phyloP scores from a whole-genome alignment of 2,797 vertebrate species.

The Novumbra hubbsi region DNA sequence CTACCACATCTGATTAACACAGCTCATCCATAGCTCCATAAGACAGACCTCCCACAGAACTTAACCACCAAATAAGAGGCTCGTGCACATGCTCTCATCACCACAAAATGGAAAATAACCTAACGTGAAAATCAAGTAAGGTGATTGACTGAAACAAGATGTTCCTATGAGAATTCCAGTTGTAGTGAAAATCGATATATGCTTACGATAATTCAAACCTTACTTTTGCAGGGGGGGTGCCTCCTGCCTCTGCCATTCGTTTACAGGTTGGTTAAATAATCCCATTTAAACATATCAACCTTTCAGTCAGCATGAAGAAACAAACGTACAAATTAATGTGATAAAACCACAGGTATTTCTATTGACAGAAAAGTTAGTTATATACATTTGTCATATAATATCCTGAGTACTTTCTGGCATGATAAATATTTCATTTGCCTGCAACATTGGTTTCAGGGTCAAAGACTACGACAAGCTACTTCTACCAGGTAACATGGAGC shows the following conservation, averaged over 20 bases:
- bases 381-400: slow-evolving; percentile 63
- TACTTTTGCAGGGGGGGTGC: slow-evolving; percentile 11
- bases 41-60: slow-evolving; percentile 53
- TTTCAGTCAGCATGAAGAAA: slow-evolving; percentile 60
- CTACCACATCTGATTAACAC: slow-evolving; percentile 62
- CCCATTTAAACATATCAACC: slow-evolving; percentile 56
- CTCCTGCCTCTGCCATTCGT: slow-evolving; percentile 34
- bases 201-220: no score
- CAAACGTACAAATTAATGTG: slow-evolving; percentile 52
- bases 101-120: slow-evolving; percentile 48
- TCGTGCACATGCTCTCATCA: slow-evolving; percentile 18
- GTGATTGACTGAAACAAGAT: slow-evolving; percentile 58
- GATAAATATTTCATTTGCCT: slow-evolving; percentile 65
- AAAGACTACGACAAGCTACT: slow-evolving; percentile 55
- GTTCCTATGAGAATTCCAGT: not conserved
- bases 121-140: slow-evolving; percentile 47
- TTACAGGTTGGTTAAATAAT: slow-evolving; percentile 62
- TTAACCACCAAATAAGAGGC: slow-evolving; percentile 57
- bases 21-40: slow-evolving; percentile 19
- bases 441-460: slow-evolving; percentile 53
- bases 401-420: slow-evolving; percentile 58
- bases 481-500: no score
- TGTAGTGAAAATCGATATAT: not conserved
- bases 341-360: slow-evolving; percentile 20
- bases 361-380: slow-evolving; percentile 43